phyloP scores from a whole-genome alignment of 2,888 invertebrate species.

The Cosmorhoe ocellata region DNA sequence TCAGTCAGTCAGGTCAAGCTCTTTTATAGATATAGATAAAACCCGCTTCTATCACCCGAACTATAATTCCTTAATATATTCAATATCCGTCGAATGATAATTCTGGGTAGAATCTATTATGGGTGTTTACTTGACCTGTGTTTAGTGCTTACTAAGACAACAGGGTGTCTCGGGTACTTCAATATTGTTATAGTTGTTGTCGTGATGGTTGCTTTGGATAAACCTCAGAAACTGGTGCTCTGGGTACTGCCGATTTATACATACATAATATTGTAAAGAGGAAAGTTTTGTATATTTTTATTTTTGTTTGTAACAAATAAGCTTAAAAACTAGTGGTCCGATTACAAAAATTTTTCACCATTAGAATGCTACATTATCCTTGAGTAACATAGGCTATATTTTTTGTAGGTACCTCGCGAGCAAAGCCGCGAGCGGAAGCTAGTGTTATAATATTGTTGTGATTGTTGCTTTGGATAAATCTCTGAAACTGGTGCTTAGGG shows the following conservation, averaged over 20 bases:
- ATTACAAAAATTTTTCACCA: no score
- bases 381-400: no score
- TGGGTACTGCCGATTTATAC: neutral
- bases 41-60: constrained; percentile 2
- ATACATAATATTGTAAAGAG: no score
- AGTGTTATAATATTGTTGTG: constrained; percentile 6
- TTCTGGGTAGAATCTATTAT: constrained; percentile 81
- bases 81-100: constrained; percentile 82
- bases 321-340: no score
- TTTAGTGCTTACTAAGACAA: constrained; percentile 82
- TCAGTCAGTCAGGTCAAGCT: no score
- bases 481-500: neutral
- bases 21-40: no score
- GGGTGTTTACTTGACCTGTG: constrained; percentile 82
- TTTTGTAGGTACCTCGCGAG: no score
- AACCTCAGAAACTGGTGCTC: neutral
- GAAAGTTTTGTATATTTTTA: no score
- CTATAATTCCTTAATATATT: constrained; percentile 78
- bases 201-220: neutral
- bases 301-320: no score
- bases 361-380: no score
- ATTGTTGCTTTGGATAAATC: neutral
- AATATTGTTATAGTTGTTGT: constrained; percentile 10
- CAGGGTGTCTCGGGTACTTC: constrained; percentile 64
- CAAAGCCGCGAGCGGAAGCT: no score